These are phyloP conservation scores for Pocillopora meandrina DNA, from an alignment of 92 coral and sea anemone genomes.

Conservation along the genomic window DNA sequence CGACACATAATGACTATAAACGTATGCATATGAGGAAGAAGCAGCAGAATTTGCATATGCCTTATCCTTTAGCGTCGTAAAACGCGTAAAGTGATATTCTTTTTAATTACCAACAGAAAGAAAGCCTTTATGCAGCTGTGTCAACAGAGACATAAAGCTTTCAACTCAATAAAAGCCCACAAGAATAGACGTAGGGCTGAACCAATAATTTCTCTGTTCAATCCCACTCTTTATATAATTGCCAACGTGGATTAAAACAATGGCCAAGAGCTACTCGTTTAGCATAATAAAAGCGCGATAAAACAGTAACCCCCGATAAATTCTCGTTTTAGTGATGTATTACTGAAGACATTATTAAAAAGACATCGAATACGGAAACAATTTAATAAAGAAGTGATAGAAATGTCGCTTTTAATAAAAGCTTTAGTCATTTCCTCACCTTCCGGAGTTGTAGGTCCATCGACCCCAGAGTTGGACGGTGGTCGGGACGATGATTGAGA, in stretches of 20 bases:
- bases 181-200: conserved; percentile 86
- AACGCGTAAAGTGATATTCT: conserved; percentile 96
- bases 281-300: conserved; percentile 83
- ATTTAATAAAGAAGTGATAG: conserved; percentile 95
- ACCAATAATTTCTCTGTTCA: conserved; percentile 94
- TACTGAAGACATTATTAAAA: conserved; percentile 96
- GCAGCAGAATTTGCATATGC: conserved; percentile 77
- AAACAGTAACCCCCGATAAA: conserved; percentile 76
- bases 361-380: conserved; percentile 98
- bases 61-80: conserved; percentile 81
- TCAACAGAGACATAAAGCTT: conserved; percentile 98
- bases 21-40: conserved; percentile 68
- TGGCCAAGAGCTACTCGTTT: conserved; percentile 71
- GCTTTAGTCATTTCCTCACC: conserved; percentile 76
- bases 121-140: conserved; percentile 99
- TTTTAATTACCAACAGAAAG: conserved; percentile 95
- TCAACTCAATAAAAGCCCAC: conserved; percentile 97
- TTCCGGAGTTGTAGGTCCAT: conserved; percentile 95
- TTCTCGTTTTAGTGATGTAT: conserved; percentile 79
- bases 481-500: conserved; percentile 87
- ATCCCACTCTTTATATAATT: conserved; percentile 88
- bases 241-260: conserved; percentile 86
- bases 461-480: conserved; percentile 87
- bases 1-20: conserved; percentile 80
- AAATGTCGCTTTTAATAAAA: conserved; percentile 92